A percentile compares a stretch with the other conserved stretches of the same genome.
These are phyloP conservation scores for Mastigias papua DNA, from an alignment of 30 jellyfish, hydroid and myxozoan species.

Conservation along the genomic window DNA sequence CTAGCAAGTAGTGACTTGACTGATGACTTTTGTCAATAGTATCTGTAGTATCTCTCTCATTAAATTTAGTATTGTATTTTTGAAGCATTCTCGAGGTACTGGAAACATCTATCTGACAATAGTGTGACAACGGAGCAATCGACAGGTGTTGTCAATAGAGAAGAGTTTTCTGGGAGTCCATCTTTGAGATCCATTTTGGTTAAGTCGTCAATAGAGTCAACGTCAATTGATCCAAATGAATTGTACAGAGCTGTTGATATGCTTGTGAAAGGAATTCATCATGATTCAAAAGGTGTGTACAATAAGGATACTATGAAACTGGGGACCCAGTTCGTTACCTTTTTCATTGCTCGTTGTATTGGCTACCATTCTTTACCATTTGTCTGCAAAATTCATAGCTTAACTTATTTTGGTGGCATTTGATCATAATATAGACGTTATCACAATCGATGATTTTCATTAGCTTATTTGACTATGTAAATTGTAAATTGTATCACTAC, in stretches of 20 bases:
- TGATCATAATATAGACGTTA: no score
- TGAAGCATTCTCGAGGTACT: slow-evolving; percentile 62
- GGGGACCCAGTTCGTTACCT: no score
- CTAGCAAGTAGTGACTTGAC: no score
- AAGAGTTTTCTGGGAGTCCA: slow-evolving; percentile 22
- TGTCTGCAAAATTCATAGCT: no score
- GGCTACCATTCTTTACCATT: no score
- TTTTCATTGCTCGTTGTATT: no score
- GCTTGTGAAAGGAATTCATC: slow-evolving; percentile 74
- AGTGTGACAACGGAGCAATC: slow-evolving; percentile 11
- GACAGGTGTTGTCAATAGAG: neutral
- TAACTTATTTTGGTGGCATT: no score
- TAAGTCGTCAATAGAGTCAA: slow-evolving; percentile 14
- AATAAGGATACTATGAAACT: no score
- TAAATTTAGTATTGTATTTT: neutral
- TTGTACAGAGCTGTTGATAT: slow-evolving; percentile 79
- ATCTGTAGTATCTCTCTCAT: neutral
- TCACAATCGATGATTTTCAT: no score
- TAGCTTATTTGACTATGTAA: no score
- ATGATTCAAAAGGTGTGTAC: slow-evolving; percentile 55
- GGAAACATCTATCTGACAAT: slow-evolving; percentile 21
- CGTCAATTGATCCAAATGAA: slow-evolving; percentile 75
- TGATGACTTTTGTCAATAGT: neutral
- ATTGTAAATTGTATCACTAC: no score
- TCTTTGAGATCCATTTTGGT: slow-evolving; percentile 21